These are phyloP conservation scores for Stegastes partitus DNA, from an alignment of 2,113 vertebrate genomes.

Conservation along the genomic window DNA sequence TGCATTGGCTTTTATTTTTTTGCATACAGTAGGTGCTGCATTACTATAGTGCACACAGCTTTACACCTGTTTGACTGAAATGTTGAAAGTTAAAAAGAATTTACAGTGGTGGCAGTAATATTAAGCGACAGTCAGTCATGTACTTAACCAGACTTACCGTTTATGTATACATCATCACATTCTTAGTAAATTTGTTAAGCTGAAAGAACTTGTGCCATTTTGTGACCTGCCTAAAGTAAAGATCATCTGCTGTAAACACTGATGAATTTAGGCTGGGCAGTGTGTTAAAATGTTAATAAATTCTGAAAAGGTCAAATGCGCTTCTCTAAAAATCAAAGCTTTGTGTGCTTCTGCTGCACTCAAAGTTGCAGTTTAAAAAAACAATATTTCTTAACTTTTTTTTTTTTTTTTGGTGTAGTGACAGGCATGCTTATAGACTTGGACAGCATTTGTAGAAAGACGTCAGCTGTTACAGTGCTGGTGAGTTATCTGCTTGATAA, in stretches of 20 bases:
- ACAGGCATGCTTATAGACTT: not conserved
- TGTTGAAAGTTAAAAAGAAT: not conserved
- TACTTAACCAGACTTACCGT: not conserved
- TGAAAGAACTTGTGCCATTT: not conserved
- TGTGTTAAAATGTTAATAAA: not conserved
- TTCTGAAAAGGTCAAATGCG: not conserved
- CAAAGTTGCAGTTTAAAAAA: not conserved
- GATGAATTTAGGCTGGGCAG: not conserved
- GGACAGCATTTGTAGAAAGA: slow-evolving; percentile 2
- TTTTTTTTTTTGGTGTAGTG: not conserved
- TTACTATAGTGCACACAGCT: slow-evolving; percentile 3
- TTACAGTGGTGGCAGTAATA: not conserved
- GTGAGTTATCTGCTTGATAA: slow-evolving; percentile 43
- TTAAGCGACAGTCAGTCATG: not conserved
- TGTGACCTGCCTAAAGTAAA: not conserved
- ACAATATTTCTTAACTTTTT: no score
- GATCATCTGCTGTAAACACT: not conserved
- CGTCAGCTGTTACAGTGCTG: slow-evolving; percentile 25
- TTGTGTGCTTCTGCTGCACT: slow-evolving; percentile 5
- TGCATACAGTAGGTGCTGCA: slow-evolving; percentile 33
- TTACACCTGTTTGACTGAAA: slow-evolving; percentile 35
- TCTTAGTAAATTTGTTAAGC: not conserved
- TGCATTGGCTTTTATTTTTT: slow-evolving; percentile 53
- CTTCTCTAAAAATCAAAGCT: not conserved
- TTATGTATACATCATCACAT: not conserved